phyloP scores from a whole-genome alignment of 92 coral and sea anemone species.

The Epizoanthus rinbou region DNA sequence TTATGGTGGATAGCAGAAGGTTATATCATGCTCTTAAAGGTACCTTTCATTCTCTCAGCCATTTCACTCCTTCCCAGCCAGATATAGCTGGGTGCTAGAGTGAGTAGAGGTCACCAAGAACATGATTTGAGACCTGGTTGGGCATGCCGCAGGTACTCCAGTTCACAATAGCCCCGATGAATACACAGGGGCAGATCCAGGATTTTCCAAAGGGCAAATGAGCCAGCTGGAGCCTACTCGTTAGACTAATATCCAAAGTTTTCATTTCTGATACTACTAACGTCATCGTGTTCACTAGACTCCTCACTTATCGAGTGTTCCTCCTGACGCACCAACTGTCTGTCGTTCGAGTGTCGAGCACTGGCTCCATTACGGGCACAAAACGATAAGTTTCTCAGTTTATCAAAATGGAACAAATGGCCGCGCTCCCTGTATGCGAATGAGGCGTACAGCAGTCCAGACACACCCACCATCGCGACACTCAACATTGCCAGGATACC shows the following conservation, averaged over 20 bases:
- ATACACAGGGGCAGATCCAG: no score
- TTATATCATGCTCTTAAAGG: no score
- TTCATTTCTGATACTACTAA: conserved; percentile 10
- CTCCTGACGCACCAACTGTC: conserved; percentile 30
- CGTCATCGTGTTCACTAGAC: neutral
- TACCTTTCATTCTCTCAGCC: no score
- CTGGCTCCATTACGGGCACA: conserved; percentile 49
- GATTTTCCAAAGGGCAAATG: no score
- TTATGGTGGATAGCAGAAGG: no score
- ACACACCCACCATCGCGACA: conserved; percentile 79
- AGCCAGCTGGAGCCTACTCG: no score
- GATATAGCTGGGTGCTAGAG: no score
- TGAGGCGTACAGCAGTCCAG: conserved; percentile 75
- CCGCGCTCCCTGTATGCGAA: conserved; percentile 88
- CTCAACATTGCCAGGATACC: conserved; percentile 83
- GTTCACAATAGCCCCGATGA: no score
- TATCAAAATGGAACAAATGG: conserved; percentile 87
- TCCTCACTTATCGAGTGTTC: neutral
- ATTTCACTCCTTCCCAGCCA: no score
- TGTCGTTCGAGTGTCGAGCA: conserved; percentile 6
- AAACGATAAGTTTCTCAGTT: conserved; percentile 51
- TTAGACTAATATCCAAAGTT: conserved; percentile 11
- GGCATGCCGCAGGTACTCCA: no score
- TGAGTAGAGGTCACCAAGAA: no score
- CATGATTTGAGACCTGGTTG: no score